Percentiles rank a stretch among this genome's conserved stretches.
Evolutionary conservation across 2,113 vertebrate species (phyloP).

Genomic region (Ammodytes marinus): DNA sequence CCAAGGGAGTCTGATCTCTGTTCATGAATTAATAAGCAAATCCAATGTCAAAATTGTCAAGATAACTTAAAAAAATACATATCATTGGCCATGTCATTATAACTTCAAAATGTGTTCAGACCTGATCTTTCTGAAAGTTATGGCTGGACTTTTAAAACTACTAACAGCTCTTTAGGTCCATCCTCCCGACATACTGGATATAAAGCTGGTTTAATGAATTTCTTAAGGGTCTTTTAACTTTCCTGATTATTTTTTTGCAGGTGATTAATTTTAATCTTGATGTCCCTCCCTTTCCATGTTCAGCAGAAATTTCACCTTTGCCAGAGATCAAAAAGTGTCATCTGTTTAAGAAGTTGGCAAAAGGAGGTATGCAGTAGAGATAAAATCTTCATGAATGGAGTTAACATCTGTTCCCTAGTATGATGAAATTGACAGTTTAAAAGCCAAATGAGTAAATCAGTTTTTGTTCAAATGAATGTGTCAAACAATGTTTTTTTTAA

Average conservation of each 20-base stretch:
- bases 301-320: conserved; percentile 51
- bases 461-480: neutral
- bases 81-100: neutral
- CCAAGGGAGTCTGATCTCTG: neutral
- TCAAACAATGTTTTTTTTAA: neutral
- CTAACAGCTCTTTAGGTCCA: neutral
- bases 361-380: neutral
- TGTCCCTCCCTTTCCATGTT: conserved; percentile 8
- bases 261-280: conserved; percentile 33
- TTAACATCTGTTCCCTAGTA: neutral
- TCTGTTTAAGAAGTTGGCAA: conserved; percentile 32
- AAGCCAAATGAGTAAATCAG: neutral
- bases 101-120: neutral
- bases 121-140: neutral
- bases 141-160: neutral
- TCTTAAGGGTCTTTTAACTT: conserved; percentile 42
- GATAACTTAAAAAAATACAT: neutral
- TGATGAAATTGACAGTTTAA: neutral
- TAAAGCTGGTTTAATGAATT: conserved; percentile 33
- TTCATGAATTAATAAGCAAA: conserved; percentile 1
- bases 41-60: conserved; percentile 1
- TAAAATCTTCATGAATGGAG: neutral
- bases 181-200: conserved; percentile 25
- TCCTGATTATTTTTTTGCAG: conserved; percentile 51
- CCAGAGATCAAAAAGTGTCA: conserved; percentile 12